Evolutionary conservation across 2,797 vertebrate species (phyloP), one percentile per base, ranked within the genome.

Genomic region (Esox lucius): DNA sequence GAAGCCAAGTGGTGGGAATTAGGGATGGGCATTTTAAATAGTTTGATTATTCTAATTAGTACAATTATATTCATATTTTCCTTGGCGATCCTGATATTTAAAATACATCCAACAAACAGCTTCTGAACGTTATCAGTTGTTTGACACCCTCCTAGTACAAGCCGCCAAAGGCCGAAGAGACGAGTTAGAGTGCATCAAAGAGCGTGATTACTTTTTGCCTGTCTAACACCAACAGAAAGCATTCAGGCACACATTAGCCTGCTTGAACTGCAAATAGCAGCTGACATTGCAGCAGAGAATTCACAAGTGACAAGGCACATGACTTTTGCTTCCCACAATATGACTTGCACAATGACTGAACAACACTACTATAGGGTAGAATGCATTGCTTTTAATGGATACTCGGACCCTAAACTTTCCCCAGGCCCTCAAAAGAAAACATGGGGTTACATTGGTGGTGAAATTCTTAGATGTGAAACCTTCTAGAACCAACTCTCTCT

Each of bases 271-370:
- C 76, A 86, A 91, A 91, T 90, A 91, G 91, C 81, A 74, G 48
- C 78, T 51, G 80, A 85, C 73, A 68, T 26, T 0, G 4, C 77
- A 46, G 74, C 74, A 78, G 62, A 77, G 81, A 85, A 83, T 83
- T 80, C 79, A 74, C 24, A 2, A 81, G 64, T 48, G 85, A 85
- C 86, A 84, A 39, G 73, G 35, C 3, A 39, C 35, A 39, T 88
- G 89, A 86, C 86, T 88, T 87, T 65, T 69, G 81, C 73, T 75
- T 79, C 87, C 80, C 68, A 35, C 87, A 92, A 89, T 90, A 90
- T 67, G 66, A 79, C 83, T 72, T 71, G 70, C 35, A 16, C 66
- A 81, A 74, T 75, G 82, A 68, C 8, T 16, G 64, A 68, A 35
- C n/a, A 17, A 7, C 33, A 7, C 33, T 11, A 19, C 12, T 19